A percentile compares a stretch with the other conserved stretches of the same genome.
Conservation (phyloP, 64 coral and sea anemone species). For the Hydrozoanthus tunicans region DNA sequence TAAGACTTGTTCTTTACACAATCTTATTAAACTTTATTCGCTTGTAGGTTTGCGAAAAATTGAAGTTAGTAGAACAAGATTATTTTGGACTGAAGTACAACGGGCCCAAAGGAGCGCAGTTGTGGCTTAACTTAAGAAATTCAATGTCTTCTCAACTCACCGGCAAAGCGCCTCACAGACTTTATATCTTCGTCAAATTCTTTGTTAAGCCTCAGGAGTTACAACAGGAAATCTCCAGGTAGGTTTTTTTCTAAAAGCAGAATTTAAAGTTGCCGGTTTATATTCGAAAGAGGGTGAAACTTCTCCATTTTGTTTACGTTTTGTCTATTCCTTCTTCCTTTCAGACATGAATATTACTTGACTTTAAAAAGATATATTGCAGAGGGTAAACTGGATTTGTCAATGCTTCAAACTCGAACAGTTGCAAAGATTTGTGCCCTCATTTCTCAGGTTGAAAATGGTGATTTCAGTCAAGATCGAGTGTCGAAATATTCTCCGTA, state of each 20-base stretch:
- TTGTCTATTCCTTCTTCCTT: constrained; percentile 42
- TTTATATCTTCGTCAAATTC: constrained; percentile 96
- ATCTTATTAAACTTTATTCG: constrained; percentile 27
- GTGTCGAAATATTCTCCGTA: constrained; percentile 79
- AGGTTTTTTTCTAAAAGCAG: constrained; percentile 34
- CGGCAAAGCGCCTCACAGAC: constrained; percentile 86
- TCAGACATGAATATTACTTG: constrained; percentile 92
- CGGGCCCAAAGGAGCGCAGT: constrained; percentile 79
- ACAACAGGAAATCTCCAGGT: constrained; percentile 99
- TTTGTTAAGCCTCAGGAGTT: constrained; percentile 99
- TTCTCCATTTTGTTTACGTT: background rate
- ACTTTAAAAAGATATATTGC: constrained; percentile 89
- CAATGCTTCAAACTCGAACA: constrained; percentile 80
- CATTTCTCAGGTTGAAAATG: constrained; percentile 86
- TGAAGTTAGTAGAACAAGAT: constrained; percentile 92
- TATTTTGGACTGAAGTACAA: constrained; percentile 98
- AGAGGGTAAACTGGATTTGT: constrained; percentile 86
- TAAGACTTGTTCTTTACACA: background rate
- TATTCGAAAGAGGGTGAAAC: background rate
- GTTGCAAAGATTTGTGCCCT: constrained; percentile 86
- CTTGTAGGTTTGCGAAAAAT: constrained; percentile 91
- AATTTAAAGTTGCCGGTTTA: constrained; percentile 15
- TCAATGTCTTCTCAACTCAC: constrained; percentile 83
- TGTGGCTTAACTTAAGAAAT: constrained; percentile 98
- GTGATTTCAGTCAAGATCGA: constrained; percentile 83